These are phyloP conservation scores for Urophycis tenuis DNA, from an alignment of 2,797 vertebrate genomes.

Conservation along the genomic window DNA sequence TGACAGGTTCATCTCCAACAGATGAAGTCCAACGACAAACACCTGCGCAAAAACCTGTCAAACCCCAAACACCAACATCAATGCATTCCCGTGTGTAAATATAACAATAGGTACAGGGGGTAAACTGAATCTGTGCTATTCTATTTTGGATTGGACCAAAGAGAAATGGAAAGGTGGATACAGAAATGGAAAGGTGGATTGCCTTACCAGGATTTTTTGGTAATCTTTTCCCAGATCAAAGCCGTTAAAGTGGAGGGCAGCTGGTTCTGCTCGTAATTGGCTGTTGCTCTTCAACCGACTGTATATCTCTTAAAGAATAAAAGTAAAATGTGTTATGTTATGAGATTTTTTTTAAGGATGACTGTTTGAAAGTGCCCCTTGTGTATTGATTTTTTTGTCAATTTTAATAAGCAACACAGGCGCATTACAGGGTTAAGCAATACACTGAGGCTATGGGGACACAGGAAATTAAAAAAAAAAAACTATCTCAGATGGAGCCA, in stretches of 20 bases:
- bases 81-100: not conserved
- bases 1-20: not conserved
- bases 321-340: not conserved
- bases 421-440: not conserved
- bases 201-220: conserved; percentile 76
- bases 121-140: not conserved
- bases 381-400: not conserved
- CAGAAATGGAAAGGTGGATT: not conserved
- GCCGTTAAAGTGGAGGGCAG: conserved; percentile 85
- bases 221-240: conserved; percentile 78
- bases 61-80: not conserved
- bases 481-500: too few species aligned
- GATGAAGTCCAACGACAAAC: not conserved
- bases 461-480: not conserved
- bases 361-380: not conserved
- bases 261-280: conserved; percentile 76
- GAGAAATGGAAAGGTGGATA: not conserved
- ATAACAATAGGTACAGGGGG: not conserved
- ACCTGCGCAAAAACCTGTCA: not conserved
- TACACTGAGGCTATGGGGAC: not conserved
- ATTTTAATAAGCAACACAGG: not conserved
- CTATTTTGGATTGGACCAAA: not conserved
- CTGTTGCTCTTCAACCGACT: conserved; percentile 69
- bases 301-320: conserved; percentile 70
- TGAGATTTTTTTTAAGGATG: not conserved